A percentile compares a stretch with the other conserved stretches of the same genome.
phyloP scores from a whole-genome alignment of 1,140 invertebrate genomes.

The Trissolcus basalis region DNA sequence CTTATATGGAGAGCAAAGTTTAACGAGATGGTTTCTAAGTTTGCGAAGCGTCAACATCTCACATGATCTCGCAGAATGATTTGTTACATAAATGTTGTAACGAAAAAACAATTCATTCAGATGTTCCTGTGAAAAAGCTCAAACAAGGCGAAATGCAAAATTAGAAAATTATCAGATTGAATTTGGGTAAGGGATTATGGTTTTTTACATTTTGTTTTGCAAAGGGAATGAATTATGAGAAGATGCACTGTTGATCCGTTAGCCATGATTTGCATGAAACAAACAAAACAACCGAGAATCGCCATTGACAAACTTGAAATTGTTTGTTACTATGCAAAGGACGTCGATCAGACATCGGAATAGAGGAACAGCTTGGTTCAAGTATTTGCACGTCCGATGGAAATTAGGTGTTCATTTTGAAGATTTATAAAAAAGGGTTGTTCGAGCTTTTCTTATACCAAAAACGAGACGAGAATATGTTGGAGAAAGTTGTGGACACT shows the following conservation, averaged over 20 bases:
- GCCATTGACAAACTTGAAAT: constrained; percentile 26
- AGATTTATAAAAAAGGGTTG: constrained; percentile 32
- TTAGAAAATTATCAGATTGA: too few relatives aligned
- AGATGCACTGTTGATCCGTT: not conserved
- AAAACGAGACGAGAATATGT: constrained; percentile 19
- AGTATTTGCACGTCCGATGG: constrained; percentile 44
- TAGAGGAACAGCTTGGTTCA: constrained; percentile 14
- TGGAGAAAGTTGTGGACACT: constrained; percentile 12
- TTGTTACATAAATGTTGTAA: too few relatives aligned
- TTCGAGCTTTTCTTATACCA: constrained; percentile 21
- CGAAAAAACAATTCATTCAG: too few relatives aligned
- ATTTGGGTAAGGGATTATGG: too few relatives aligned
- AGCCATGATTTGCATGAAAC: not conserved
- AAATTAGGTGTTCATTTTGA: constrained; percentile 47
- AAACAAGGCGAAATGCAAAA: too few relatives aligned
- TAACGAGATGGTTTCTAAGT: too few relatives aligned
- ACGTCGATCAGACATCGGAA: constrained; percentile 13
- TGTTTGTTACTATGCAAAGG: constrained; percentile 25
- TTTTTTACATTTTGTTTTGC: too few relatives aligned
- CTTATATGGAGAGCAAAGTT: too few relatives aligned
- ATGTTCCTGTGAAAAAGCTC: too few relatives aligned
- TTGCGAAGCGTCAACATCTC: too few relatives aligned
- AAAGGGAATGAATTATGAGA: not conserved
- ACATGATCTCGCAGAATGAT: too few relatives aligned
- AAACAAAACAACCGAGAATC: constrained; percentile 13